Conservation (phyloP, 2,113 vertebrate species). For the Poeciliopsis prolifica region DNA sequence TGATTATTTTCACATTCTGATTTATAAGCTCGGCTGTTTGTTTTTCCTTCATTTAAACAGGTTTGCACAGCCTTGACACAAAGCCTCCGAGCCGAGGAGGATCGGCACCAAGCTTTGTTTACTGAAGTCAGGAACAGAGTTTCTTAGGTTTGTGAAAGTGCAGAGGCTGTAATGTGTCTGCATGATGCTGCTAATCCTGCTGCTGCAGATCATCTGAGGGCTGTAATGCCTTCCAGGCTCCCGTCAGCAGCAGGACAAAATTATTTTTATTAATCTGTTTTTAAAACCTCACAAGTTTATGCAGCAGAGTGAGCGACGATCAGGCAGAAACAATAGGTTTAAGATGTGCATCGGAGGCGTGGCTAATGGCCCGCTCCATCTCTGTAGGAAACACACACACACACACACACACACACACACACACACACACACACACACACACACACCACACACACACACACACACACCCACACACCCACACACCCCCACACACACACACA, state of each 20-base stretch:
- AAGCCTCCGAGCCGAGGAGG: slow-evolving; percentile 42
- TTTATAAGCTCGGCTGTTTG: slow-evolving; percentile 61
- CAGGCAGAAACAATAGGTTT: slow-evolving; percentile 57
- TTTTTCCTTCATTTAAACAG: slow-evolving; percentile 64
- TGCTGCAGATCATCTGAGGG: slow-evolving; percentile 53
- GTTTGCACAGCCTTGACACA: slow-evolving; percentile 64
- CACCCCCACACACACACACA: slow-evolving; percentile 21
- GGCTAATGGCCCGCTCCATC: slow-evolving; percentile 51
- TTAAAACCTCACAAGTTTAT: slow-evolving; percentile 61
- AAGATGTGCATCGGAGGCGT: slow-evolving; percentile 51
- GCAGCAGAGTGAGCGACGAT: slow-evolving; percentile 52
- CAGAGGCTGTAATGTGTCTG: slow-evolving; percentile 67
- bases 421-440: slow-evolving; percentile 6
- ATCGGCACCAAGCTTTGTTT: slow-evolving; percentile 53
- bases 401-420: slow-evolving; percentile 19
- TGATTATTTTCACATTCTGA: slow-evolving; percentile 74
- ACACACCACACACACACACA: slow-evolving; percentile 3
- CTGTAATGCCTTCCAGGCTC: slow-evolving; percentile 69
- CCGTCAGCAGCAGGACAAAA: slow-evolving; percentile 50
- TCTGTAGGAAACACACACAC: slow-evolving; percentile 23
- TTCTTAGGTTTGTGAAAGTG: slow-evolving; percentile 45
- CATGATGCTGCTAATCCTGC: slow-evolving; percentile 67
- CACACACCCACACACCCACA: too few relatives aligned
- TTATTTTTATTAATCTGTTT: slow-evolving; percentile 74
- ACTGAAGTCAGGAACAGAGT: slow-evolving; percentile 44